phyloP scores from a whole-genome alignment of 2,888 invertebrate genomes.

The Hirtodrosophila duncani region DNA sequence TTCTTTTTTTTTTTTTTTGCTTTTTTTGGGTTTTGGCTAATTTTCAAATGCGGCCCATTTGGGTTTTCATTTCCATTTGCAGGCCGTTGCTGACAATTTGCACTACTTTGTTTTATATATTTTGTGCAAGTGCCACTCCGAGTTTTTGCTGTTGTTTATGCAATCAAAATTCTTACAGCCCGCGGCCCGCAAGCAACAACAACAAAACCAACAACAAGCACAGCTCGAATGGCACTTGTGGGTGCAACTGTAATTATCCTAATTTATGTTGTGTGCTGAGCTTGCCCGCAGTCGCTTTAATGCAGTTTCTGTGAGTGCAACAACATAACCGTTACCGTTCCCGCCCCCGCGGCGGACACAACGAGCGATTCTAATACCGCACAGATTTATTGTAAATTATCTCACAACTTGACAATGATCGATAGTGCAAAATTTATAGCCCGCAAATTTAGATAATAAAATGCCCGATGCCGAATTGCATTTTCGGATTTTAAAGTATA shows the following conservation, averaged over 20 bases:
- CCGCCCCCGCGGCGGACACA: not conserved
- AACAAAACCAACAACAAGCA: constrained; percentile 11
- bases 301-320: constrained; percentile 31
- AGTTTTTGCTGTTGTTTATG: constrained; percentile 47
- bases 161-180: constrained; percentile 66
- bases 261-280: constrained; percentile 60
- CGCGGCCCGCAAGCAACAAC: constrained; percentile 27
- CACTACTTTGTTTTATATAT: constrained; percentile 45
- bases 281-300: constrained; percentile 27
- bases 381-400: constrained; percentile 69
- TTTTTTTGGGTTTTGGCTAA: too few species aligned
- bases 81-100: constrained; percentile 33
- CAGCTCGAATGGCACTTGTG: constrained; percentile 66
- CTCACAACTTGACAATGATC: constrained; percentile 63
- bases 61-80: constrained; percentile 58
- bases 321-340: constrained; percentile 15
- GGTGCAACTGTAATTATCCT: constrained; percentile 74
- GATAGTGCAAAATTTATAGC: constrained; percentile 61
- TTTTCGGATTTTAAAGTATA: constrained; percentile 17
- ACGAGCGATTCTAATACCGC: constrained; percentile 49
- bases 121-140: constrained; percentile 42
- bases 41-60: constrained; percentile 52
- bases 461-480: constrained; percentile 17
- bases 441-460: constrained; percentile 42
- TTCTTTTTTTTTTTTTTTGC: constrained; percentile 48